A percentile compares a stretch with the other conserved stretches of the same genome.
phyloP scores from a whole-genome alignment of 2,888 invertebrate species.

The Drosophila nigricruria region DNA sequence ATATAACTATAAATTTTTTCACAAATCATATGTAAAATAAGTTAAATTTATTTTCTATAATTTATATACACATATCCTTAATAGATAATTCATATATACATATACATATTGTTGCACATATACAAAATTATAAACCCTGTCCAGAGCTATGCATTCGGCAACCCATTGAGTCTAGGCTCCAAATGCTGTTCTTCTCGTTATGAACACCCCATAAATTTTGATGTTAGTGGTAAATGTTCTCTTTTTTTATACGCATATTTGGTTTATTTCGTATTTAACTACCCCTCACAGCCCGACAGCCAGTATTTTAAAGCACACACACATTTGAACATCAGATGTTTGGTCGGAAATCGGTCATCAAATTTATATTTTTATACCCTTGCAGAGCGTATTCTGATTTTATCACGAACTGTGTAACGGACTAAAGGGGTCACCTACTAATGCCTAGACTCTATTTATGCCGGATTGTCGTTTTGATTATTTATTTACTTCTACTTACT shows the following conservation, averaged over 20 bases:
- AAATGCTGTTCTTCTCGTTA: neutral
- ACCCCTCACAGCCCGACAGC: conserved; percentile 5
- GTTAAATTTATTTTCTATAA: neutral
- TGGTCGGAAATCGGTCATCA: conserved; percentile 27
- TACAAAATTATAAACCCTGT: neutral
- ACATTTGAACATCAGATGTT: conserved; percentile 2
- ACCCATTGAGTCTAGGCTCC: neutral
- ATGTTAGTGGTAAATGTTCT: neutral
- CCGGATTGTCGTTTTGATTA: neutral
- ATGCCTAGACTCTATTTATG: too few relatives aligned
- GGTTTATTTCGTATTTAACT: conserved; percentile 5
- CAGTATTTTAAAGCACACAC: neutral
- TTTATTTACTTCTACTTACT: neutral
- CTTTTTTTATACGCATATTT: conserved; percentile 6
- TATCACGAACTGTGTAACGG: neutral
- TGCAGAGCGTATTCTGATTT: neutral
- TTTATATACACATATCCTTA: neutral
- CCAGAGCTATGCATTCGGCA: neutral
- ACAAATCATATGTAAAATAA: too few relatives aligned
- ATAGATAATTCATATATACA: neutral
- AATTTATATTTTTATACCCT: conserved; percentile 18
- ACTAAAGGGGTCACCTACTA: neutral
- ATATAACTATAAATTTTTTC: too few relatives aligned
- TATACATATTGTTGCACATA: neutral
- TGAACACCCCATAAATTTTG: conserved; percentile 5